Base-by-base conservation (phyloP, 1,140 invertebrate genomes). In the Drosophila paulistorum region DNA sequence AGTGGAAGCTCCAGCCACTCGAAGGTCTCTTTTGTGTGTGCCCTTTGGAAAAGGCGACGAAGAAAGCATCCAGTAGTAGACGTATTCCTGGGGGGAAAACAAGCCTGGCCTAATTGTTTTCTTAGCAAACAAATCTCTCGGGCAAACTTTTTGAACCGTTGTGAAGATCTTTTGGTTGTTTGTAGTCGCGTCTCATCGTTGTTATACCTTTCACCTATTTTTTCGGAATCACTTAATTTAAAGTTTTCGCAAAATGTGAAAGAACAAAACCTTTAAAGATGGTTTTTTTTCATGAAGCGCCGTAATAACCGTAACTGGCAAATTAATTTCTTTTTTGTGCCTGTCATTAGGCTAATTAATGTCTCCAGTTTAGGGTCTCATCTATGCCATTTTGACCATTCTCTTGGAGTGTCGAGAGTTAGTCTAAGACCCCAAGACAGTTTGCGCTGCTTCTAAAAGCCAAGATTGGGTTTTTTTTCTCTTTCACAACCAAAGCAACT, bases 321-420 rank as follows among this genome's bases (percentile, higher is more conserved):
- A 89, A 89, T 89, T 89, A 89, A 90, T 89, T 89, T 89, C 67
- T 81, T 78, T 30, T 89, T 83, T 78, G 73, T 78, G 84, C 74
- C 78, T 71, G 84, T 89, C 84, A 89, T 89, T 89, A 84, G 77
- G 80, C 80, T 89, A 89, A 89, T 89, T 89, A 89, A 89, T 89
- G 84, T 89, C 85, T 89, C 68, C 76, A 84, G 81, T 89, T 84
- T 84, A 81, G 77, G 77, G 77, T 69, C 68, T 72, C 73, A 62
- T 51, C 70, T 74, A 59, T 75, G 63, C 72, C 63, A 14, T 65
- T 20, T 20, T 73, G 62, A 60, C 39, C 58, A 42, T 42, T 84
- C 77, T 85, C 73, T 55, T 68, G 65, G 65, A 74, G 30, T 30
- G 30, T 7, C 26, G 6, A 30, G 26, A 30, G 65, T 51, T 64